Evolutionary conservation across 2,888 invertebrate genomes (phyloP), one percentile per base, ranked within the genome.

Genomic region (Papilio demoleus): DNA sequence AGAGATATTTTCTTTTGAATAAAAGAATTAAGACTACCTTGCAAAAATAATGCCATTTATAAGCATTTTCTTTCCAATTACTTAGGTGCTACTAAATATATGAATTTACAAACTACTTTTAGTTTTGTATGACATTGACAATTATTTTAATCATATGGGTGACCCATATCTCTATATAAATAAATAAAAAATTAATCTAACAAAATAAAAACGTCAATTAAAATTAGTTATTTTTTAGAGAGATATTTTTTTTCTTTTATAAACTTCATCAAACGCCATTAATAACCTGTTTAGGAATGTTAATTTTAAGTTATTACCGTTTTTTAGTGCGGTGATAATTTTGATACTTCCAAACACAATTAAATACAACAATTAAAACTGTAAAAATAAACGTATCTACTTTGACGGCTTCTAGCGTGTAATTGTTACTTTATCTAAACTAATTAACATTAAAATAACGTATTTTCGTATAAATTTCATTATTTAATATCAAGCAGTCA

Each of bases 301-400:
- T 53, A 53, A 27, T 53, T 53, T 53, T 12, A 53, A 53, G 8
- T 53, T 14, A 53, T 27, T 53, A 53, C 27, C 14, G 27, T n/a
- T 53, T 22, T 47, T 47, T 27, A n/a, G n/a, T 3, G 12, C 50
- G 50, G 50, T 5, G 24, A 5, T 24, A 27, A n/a, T 53, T n/a
- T 14, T 50, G 2, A n/a, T 24, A n/a, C 9, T 14, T 27, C 27
- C 5, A 27, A 50, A 50, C 6, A 50, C 22, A 24, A 50, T 50
- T 24, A 24, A 50, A 50, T 27, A n/a, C 24, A 53, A 27, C 27
- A 53, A 53, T 53, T 53, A 50, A 50, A 50, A 53, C 27, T 27
- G 53, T 53, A 53, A 27, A 53, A 53, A 53, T 2, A 53, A n/a
- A 53, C 53, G 12, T 53, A 53, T 27, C n/a, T 6, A 53, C 27